phyloP scores from a whole-genome alignment of 2,797 vertebrate genomes.

The Sylvia borin region DNA sequence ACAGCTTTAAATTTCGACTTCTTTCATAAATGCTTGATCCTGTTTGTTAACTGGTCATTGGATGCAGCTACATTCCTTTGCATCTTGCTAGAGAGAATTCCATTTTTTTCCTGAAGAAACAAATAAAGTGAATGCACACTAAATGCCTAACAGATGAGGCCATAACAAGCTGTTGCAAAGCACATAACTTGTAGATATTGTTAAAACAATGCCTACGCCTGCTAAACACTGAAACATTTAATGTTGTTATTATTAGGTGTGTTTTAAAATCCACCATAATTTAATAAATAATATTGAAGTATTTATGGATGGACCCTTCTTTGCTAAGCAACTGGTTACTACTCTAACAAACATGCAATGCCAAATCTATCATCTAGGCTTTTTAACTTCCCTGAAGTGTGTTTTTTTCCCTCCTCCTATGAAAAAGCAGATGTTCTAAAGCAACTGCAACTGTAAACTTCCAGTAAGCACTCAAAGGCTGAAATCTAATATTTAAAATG shows the following conservation, averaged over 20 bases:
- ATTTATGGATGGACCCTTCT: slow-evolving; percentile 68
- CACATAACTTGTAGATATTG: slow-evolving; percentile 65
- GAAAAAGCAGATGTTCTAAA: slow-evolving; percentile 80
- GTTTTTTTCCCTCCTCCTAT: slow-evolving; percentile 42
- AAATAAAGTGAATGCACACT: slow-evolving; percentile 50
- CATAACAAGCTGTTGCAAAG: slow-evolving; percentile 70
- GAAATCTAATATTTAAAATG: slow-evolving; percentile 77
- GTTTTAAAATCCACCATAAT: slow-evolving; percentile 66
- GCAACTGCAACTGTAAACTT: slow-evolving; percentile 77
- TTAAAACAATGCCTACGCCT: slow-evolving; percentile 73
- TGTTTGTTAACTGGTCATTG: slow-evolving; percentile 65
- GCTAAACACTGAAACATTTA: slow-evolving; percentile 71
- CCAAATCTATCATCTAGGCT: slow-evolving; percentile 66
- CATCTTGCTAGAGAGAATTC: slow-evolving; percentile 69
- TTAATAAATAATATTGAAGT: slow-evolving; percentile 78
- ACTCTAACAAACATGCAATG: slow-evolving; percentile 63
- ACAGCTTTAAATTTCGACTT: slow-evolving; percentile 51
- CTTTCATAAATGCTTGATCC: slow-evolving; percentile 47
- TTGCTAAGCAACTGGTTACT: slow-evolving; percentile 13
- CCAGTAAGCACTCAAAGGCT: slow-evolving; percentile 72
- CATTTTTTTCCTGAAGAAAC: slow-evolving; percentile 43
- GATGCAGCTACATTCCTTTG: slow-evolving; percentile 60
- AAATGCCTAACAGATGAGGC: slow-evolving; percentile 79
- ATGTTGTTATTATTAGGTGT: slow-evolving; percentile 72
- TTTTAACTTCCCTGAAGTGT: slow-evolving; percentile 65